Conservation (phyloP, 2,113 vertebrate genomes). For the Empidonax traillii region DNA sequence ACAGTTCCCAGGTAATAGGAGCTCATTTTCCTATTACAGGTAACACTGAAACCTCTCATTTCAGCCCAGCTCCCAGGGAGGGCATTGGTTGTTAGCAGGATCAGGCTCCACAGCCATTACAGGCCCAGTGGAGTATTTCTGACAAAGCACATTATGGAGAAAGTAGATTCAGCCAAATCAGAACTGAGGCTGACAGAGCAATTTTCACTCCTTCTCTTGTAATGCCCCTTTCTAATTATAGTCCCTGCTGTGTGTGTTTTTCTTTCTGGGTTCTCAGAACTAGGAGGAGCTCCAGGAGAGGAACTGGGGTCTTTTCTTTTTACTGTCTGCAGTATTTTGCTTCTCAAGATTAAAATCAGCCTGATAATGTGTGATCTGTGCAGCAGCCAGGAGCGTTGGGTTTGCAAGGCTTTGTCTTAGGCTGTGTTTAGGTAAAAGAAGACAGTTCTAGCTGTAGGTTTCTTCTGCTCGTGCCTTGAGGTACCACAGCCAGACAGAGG, state of each 20-base stretch:
- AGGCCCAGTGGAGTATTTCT: not conserved
- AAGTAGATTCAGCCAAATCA: not conserved
- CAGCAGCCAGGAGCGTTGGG: not conserved
- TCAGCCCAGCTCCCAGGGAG: not conserved
- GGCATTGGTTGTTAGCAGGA: not conserved
- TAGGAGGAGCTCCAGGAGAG: not conserved
- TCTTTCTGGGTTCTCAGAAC: not conserved
- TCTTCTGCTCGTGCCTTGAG: not conserved
- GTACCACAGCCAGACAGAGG: not conserved
- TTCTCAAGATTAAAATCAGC: not conserved
- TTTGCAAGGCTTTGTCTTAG: not conserved
- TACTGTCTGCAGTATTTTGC: not conserved
- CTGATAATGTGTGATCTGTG: not conserved
- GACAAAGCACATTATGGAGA: not conserved
- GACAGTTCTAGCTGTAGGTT: not conserved
- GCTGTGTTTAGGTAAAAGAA: not conserved
- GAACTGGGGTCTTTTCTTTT: not conserved
- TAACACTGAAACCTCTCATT: not conserved
- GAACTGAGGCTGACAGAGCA: constrained; percentile 18
- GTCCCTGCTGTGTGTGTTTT: not conserved
- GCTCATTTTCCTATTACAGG: not conserved
- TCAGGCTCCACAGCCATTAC: not conserved
- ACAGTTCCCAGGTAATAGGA: not conserved
- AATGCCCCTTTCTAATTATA: not conserved
- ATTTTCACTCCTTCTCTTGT: not conserved